A percentile compares a stretch with the other conserved stretches of the same genome.
Evolutionary conservation across 1,140 invertebrate species (phyloP).

Genomic region (Drosophila oshimai): DNA sequence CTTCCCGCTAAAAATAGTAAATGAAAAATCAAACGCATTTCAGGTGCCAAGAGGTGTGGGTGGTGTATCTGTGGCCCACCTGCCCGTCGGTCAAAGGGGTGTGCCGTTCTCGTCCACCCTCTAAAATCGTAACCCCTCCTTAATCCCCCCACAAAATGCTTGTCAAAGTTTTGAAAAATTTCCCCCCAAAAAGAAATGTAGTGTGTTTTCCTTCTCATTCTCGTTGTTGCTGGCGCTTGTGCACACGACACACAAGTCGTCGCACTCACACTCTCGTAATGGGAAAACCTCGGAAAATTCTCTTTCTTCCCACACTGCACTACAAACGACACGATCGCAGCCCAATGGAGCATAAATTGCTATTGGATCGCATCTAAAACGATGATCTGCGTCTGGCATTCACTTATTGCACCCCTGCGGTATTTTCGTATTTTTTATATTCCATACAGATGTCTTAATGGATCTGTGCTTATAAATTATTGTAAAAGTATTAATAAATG

Average conservation of each 20-base stretch:
- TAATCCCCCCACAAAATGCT: neutral
- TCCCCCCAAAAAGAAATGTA: constrained; percentile 16
- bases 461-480: constrained; percentile 40
- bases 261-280: constrained; percentile 10
- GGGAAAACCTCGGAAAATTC: constrained; percentile 14
- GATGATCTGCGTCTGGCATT: constrained; percentile 28
- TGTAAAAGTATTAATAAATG: constrained; percentile 30
- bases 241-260: constrained; percentile 73
- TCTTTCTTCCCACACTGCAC: constrained; percentile 27
- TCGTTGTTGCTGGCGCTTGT: constrained; percentile 62
- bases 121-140: neutral
- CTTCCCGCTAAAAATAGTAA: constrained; percentile 35
- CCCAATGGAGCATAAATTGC: constrained; percentile 40
- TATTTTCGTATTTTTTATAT: constrained; percentile 12
- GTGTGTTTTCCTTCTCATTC: too few species aligned
- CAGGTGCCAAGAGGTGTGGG: constrained; percentile 56
- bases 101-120: constrained; percentile 1
- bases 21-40: constrained; percentile 22
- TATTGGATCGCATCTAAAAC: constrained; percentile 3
- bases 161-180: constrained; percentile 32
- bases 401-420: constrained; percentile 12
- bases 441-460: constrained; percentile 34
- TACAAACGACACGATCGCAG: constrained; percentile 20
- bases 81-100: constrained; percentile 27
- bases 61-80: constrained; percentile 51